Percentiles rank a stretch among this genome's conserved stretches.
phyloP scores from a whole-genome alignment of 1,140 invertebrate species.

The Spodoptera frugiperda region DNA sequence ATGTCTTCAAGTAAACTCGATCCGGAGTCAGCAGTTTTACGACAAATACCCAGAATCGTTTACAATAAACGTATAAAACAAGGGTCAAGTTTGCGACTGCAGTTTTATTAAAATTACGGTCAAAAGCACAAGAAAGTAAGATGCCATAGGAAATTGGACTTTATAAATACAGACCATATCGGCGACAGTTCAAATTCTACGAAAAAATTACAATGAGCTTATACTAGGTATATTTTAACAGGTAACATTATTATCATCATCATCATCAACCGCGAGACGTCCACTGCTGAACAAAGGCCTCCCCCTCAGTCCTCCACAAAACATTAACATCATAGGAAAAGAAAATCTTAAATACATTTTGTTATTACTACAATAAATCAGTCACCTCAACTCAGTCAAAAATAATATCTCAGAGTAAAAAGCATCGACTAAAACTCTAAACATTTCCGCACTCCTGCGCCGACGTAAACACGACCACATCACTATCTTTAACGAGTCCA shows the following conservation, averaged over 20 bases:
- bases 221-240: too few relatives aligned
- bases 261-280: too few relatives aligned
- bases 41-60: slow-evolving; percentile 38
- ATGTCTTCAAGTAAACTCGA: slow-evolving; percentile 21
- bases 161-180: background rate
- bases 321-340: too few relatives aligned
- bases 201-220: too few relatives aligned
- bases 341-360: too few relatives aligned
- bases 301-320: too few relatives aligned
- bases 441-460: slow-evolving; percentile 8
- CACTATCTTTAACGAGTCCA: slow-evolving; percentile 31
- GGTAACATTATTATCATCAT: too few relatives aligned
- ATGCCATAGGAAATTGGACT: slow-evolving; percentile 3
- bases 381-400: too few relatives aligned
- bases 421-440: background rate
- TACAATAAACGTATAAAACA: slow-evolving; percentile 36
- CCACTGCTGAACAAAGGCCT: too few relatives aligned
- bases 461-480: slow-evolving; percentile 23
- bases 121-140: background rate
- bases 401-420: background rate
- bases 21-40: slow-evolving; percentile 17
- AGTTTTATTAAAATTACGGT: slow-evolving; percentile 32
- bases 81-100: slow-evolving; percentile 12
- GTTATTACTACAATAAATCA: too few relatives aligned
- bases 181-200: too few relatives aligned